Conservation (phyloP, 2,113 vertebrate genomes). For the Anhinga rufa region DNA sequence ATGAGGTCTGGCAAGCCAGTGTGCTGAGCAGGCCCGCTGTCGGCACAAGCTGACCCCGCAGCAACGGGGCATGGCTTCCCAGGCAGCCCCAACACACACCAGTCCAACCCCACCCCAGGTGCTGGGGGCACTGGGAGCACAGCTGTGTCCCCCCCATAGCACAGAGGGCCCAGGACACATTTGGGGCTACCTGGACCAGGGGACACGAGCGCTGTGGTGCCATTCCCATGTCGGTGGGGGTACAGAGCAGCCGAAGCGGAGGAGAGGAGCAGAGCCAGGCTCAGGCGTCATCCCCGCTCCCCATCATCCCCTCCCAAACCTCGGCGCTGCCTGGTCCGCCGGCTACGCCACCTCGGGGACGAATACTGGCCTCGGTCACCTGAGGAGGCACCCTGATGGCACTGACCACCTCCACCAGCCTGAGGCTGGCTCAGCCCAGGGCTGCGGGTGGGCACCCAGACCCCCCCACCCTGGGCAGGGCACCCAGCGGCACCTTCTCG, state of each 20-base stretch:
- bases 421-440: background rate
- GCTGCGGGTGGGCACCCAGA: background rate
- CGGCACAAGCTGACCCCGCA: background rate
- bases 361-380: background rate
- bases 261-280: background rate
- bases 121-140: background rate
- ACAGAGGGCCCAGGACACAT: background rate
- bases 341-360: accelerated
- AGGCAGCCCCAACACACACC: background rate
- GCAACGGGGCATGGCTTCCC: background rate
- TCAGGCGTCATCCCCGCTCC: accelerated
- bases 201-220: accelerated
- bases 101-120: background rate
- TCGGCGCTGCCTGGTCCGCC: accelerated
- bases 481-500: background rate
- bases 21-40: accelerated
- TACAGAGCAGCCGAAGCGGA: background rate
- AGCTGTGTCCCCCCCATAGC: background rate
- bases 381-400: background rate
- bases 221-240: accelerated
- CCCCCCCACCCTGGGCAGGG: accelerated
- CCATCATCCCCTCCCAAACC: background rate
- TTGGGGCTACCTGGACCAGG: background rate
- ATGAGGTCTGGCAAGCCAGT: background rate
- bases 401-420: background rate